These are phyloP conservation scores for Ceryle rudis DNA, from an alignment of 2,797 vertebrate genomes.

Conservation along the genomic window DNA sequence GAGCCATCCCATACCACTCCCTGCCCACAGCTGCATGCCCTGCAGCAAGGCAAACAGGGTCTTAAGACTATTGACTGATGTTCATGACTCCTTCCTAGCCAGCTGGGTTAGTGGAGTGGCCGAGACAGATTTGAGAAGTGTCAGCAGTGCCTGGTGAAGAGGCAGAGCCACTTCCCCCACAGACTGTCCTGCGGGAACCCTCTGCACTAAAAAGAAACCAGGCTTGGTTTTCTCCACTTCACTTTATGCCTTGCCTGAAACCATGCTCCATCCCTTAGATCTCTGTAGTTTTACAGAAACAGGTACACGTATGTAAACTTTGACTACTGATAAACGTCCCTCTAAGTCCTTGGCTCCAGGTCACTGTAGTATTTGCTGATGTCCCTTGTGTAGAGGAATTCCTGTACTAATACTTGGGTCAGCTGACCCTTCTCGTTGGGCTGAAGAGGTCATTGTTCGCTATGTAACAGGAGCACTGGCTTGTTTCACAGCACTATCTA, in stretches of 20 bases:
- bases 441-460: constrained; percentile 24
- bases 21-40: background rate
- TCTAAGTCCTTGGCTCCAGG: background rate
- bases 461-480: background rate
- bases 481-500: constrained; percentile 30
- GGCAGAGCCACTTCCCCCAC: background rate
- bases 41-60: background rate
- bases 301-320: background rate
- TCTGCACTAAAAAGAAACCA: background rate
- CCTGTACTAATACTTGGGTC: background rate
- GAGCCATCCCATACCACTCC: background rate
- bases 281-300: background rate
- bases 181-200: background rate
- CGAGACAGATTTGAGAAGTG: background rate
- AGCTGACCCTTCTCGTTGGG: background rate
- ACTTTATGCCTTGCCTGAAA: background rate
- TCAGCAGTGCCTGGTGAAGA: background rate
- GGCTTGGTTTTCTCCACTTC: background rate
- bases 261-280: background rate
- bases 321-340: background rate
- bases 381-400: background rate
- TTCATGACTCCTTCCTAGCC: background rate
- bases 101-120: background rate
- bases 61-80: background rate
- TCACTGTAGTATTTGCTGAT: background rate